These are phyloP conservation scores for Chinchilla lanigera DNA, from an alignment of 2,113 vertebrate species.

Conservation along the genomic window DNA sequence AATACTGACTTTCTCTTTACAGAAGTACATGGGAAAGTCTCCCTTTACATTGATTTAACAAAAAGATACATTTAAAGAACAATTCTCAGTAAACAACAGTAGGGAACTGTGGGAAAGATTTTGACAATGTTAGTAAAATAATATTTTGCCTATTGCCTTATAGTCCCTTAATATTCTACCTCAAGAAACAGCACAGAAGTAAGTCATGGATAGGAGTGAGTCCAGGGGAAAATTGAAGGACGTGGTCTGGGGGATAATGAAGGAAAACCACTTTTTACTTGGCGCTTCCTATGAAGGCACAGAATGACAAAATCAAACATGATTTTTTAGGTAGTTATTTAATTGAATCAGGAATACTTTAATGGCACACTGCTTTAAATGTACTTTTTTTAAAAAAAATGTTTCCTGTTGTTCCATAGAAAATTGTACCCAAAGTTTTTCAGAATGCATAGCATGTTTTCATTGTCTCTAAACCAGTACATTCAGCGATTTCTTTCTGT, in stretches of 20 bases:
- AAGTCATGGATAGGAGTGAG: background rate
- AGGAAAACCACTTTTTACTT: background rate
- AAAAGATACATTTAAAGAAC: background rate
- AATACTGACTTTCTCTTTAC: background rate
- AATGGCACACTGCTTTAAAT: background rate
- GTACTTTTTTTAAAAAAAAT: background rate
- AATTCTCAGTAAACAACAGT: background rate
- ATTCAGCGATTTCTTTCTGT: background rate
- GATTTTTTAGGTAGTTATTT: background rate
- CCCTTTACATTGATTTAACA: background rate
- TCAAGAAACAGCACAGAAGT: background rate
- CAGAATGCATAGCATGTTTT: background rate
- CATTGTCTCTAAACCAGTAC: background rate
- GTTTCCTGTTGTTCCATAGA: background rate
- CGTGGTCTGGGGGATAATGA: background rate
- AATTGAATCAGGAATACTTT: background rate
- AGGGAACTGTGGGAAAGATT: background rate
- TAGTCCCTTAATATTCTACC: background rate
- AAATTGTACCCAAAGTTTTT: background rate
- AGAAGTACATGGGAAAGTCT: background rate
- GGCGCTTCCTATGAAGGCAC: background rate
- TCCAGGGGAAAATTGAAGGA: background rate
- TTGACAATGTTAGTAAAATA: background rate
- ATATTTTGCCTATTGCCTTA: background rate
- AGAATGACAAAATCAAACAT: background rate